Base-by-base conservation (phyloP, 1,140 invertebrate species). In the Rhopalosiphum maidis region DNA sequence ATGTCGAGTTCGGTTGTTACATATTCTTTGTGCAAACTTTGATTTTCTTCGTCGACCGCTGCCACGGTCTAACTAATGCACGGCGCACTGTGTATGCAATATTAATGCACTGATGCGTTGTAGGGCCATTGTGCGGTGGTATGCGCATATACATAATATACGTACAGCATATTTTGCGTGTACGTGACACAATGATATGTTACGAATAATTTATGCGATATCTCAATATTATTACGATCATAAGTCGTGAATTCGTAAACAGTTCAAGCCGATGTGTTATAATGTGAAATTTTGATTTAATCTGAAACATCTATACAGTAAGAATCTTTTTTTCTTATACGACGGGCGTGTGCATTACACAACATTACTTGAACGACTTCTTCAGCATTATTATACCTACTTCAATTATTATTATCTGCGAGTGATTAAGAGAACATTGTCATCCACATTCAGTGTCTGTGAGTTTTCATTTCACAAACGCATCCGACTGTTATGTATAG, bases 81-180 rank as follows among this genome's bases (percentile, higher is more conserved):
- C 91, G 91, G 91, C 91, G 91, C 46, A 85, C 77, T 54, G 82
- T 85, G 46, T 68, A 92, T 92, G 91, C 91, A 92, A 92, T 92
- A 92, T 92, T 85, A 85, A 85, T 92, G 77, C 91, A 83, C 77
- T 41, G 77, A 51, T 83, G 91, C 91, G 91, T 54, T 85, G 77
- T 85, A 9, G 25, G n/a, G 23, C 51, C 51, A 41, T 82, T 77
- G 90, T 37, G 3, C 15, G 23, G 35, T 41, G n/a, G 18, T 83
- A n/a, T 54, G 21, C 4, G 23, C 55, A 30, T 25, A 55, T 55
- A 54, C 35, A 83, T 43, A 25, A 43, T 43, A 11, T 41, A 25
- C 41, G 25, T 68, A 43, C 48, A 21, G 60, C 55, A 60, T 30
- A n/a, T 68, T 68, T 68, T 7, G 30, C 4, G 60, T n/a, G 60